A percentile compares a stretch with the other conserved stretches of the same genome.
phyloP scores from a whole-genome alignment of 2,888 invertebrate genomes.

The Idaea biselata region DNA sequence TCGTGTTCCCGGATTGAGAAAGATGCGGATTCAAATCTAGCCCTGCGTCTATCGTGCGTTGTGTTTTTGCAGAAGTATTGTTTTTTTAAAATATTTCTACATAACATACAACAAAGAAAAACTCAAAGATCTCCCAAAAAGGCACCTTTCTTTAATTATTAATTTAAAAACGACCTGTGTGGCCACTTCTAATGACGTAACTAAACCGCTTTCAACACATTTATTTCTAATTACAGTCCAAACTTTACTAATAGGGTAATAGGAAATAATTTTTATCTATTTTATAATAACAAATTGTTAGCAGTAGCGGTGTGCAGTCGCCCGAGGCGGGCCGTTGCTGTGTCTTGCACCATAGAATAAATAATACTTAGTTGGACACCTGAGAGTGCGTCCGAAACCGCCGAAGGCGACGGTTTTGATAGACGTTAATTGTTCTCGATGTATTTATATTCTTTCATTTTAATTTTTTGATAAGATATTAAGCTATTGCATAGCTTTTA shows the following conservation, averaged over 20 bases:
- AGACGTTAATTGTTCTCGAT: constrained; percentile 65
- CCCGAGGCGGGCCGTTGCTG: constrained; percentile 18
- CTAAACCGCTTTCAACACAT: constrained; percentile 12
- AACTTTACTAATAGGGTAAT: constrained; percentile 45
- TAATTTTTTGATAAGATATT: background rate
- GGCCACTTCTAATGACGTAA: background rate
- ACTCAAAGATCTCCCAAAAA: too few relatives aligned
- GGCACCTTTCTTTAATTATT: background rate
- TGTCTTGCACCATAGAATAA: background rate
- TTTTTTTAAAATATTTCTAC: too few relatives aligned
- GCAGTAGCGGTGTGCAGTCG: constrained; percentile 42
- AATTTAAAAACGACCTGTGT: background rate
- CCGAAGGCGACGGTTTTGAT: constrained; percentile 49
- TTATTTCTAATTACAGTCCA: constrained; percentile 37
- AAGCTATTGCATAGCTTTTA: too few relatives aligned
- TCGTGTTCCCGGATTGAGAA: too few relatives aligned
- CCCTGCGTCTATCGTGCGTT: too few relatives aligned
- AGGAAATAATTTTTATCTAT: constrained; percentile 54
- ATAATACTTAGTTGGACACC: background rate
- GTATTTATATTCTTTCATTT: constrained; percentile 45
- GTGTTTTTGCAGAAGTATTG: too few relatives aligned
- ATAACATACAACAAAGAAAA: too few relatives aligned
- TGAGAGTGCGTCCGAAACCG: constrained; percentile 40
- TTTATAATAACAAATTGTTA: constrained; percentile 51
- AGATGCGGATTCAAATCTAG: too few relatives aligned